phyloP scores from a whole-genome alignment of 1,140 invertebrate species.

The Diuraphis noxia region DNA sequence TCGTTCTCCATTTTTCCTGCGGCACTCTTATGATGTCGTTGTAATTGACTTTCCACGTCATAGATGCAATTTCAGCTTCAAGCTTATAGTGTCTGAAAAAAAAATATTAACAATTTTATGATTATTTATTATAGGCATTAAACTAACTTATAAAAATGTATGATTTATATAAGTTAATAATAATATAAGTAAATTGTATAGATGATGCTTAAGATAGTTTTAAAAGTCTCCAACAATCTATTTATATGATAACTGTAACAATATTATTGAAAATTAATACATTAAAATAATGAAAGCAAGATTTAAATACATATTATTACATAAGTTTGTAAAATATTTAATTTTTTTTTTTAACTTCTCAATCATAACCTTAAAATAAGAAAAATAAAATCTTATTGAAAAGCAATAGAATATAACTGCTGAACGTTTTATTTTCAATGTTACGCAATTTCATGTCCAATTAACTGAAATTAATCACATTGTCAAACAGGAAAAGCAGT shows the following conservation, averaged over 20 bases:
- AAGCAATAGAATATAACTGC: not conserved
- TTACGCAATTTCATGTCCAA: not conserved
- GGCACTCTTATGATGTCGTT: slow-evolving; percentile 69
- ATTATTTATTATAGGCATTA: not conserved
- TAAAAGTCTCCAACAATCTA: not conserved
- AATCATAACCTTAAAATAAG: not conserved
- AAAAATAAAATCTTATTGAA: not conserved
- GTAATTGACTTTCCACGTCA: slow-evolving; percentile 92
- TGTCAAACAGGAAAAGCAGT: not conserved
- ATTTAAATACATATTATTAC: not conserved
- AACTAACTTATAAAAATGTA: not conserved
- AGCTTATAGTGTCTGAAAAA: slow-evolving; percentile 82
- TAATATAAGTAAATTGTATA: not conserved
- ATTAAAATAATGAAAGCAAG: not conserved
- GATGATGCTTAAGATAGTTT: not conserved
- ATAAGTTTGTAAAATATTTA: not conserved
- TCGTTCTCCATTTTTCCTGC: slow-evolving; percentile 64
- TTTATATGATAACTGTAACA: not conserved
- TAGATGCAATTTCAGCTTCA: slow-evolving; percentile 90
- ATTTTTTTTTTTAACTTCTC: not conserved
- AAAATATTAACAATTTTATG: not conserved
- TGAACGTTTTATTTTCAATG: not conserved
- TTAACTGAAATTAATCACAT: not conserved
- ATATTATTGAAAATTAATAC: not conserved
- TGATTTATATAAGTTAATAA: not conserved